These are phyloP conservation scores for Drosophila auraria DNA, from an alignment of 1,140 invertebrate genomes.

Conservation along the genomic window DNA sequence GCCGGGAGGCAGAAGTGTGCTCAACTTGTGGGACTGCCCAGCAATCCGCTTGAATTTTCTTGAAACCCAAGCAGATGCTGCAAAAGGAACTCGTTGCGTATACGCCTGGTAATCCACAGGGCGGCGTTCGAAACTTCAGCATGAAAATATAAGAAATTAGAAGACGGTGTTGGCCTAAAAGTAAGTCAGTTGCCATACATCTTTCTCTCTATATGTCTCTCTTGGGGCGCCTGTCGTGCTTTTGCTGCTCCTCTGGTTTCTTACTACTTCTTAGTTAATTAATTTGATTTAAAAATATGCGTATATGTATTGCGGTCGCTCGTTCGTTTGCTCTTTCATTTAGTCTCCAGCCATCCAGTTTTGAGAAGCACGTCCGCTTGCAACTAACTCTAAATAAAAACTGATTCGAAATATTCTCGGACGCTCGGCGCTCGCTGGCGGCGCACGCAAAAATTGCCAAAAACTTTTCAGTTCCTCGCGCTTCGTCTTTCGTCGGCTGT, in stretches of 20 bases:
- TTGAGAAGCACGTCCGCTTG: constrained; percentile 79
- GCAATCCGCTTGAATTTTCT: constrained; percentile 48
- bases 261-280: constrained; percentile 74
- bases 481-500: constrained; percentile 35
- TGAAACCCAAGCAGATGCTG: constrained; percentile 43
- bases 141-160: constrained; percentile 32
- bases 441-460: constrained; percentile 70
- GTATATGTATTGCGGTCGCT: constrained; percentile 72
- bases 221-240: constrained; percentile 35
- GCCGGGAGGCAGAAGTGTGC: constrained; percentile 73
- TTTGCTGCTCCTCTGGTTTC: constrained; percentile 66
- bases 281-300: constrained; percentile 79
- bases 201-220: constrained; percentile 26
- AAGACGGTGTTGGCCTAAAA: constrained; percentile 1
- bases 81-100: constrained; percentile 61
- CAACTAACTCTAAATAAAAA: constrained; percentile 84
- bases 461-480: constrained; percentile 44
- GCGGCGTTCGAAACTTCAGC: constrained; percentile 67
- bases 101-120: constrained; percentile 84
- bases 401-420: constrained; percentile 65
- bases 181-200: constrained; percentile 27
- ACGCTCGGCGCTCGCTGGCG: constrained; percentile 15
- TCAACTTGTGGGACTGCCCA: constrained; percentile 43
- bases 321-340: constrained; percentile 69
- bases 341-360: constrained; percentile 85